A percentile compares a stretch with the other conserved stretches of the same genome.
Evolutionary conservation across 2,113 vertebrate species (phyloP).

Genomic region (Sinocyclocheilus anophthalmus): DNA sequence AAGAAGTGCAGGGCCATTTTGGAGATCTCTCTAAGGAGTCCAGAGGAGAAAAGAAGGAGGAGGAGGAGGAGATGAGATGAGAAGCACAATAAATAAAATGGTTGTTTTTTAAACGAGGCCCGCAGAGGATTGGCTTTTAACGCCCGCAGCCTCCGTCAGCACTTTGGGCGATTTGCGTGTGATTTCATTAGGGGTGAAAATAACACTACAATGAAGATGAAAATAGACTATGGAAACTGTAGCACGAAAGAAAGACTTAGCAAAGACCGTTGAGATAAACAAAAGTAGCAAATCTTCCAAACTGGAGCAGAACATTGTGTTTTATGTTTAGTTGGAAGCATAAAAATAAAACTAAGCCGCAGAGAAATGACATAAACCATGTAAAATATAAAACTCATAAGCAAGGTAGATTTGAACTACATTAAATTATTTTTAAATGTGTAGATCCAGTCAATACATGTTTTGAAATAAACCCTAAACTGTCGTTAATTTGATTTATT

Average conservation of each 20-base stretch:
- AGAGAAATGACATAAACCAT: not conserved
- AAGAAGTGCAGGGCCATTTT: constrained; percentile 55
- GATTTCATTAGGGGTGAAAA: constrained; percentile 78
- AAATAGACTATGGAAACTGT: constrained; percentile 72
- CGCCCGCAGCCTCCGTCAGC: constrained; percentile 75
- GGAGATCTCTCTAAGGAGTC: constrained; percentile 56
- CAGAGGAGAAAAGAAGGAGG: constrained; percentile 27
- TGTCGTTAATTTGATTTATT: not conserved
- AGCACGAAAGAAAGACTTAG: constrained; percentile 29
- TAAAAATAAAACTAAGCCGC: not conserved
- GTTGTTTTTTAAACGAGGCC: constrained; percentile 74
- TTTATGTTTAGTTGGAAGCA: not conserved
- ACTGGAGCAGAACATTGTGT: constrained; percentile 32
- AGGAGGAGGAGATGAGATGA: constrained; percentile 42
- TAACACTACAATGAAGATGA: constrained; percentile 72
- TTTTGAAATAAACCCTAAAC: not conserved
- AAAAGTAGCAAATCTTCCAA: constrained; percentile 40
- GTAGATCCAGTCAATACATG: not conserved
- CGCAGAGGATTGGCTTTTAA: constrained; percentile 77
- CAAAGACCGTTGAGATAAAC: constrained; percentile 39
- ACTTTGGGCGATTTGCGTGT: constrained; percentile 76
- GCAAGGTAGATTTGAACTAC: not conserved
- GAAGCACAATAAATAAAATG: constrained; percentile 70
- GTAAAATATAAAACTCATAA: constrained; percentile 3
- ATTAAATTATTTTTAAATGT: not conserved